Percentiles rank a stretch among this genome's conserved stretches.
phyloP scores from a whole-genome alignment of 2,113 vertebrate genomes.

The Scopus umbretta region DNA sequence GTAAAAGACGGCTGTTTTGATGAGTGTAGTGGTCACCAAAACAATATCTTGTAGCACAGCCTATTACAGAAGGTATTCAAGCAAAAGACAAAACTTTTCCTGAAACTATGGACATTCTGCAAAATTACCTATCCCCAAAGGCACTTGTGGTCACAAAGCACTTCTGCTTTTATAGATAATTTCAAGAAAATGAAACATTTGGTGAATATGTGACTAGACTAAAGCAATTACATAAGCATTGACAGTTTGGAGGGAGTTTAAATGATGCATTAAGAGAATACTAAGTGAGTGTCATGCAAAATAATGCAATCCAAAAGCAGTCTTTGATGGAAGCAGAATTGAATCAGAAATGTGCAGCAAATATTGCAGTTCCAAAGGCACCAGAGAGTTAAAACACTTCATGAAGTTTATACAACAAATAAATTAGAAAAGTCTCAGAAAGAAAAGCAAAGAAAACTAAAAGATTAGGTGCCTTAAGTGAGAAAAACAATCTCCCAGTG shows the following conservation, averaged over 20 bases:
- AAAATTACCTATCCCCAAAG: conserved; percentile 5
- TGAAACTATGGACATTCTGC: neutral
- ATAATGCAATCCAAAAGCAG: neutral
- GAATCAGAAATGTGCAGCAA: neutral
- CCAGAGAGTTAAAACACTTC: neutral
- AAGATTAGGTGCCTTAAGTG: neutral
- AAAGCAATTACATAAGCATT: neutral
- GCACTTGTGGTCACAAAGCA: neutral
- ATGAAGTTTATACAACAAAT: neutral
- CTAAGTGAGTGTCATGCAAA: neutral
- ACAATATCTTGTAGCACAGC: neutral
- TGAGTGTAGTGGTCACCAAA: neutral
- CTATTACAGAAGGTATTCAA: neutral
- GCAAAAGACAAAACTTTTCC: neutral
- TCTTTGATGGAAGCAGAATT: neutral
- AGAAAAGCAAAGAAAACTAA: neutral
- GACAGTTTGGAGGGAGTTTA: neutral
- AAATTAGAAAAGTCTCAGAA: neutral
- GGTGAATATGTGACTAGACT: neutral
- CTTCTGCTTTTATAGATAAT: neutral
- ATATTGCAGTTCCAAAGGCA: neutral
- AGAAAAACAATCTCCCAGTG: neutral
- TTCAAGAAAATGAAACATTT: conserved; percentile 17
- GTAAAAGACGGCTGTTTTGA: neutral
- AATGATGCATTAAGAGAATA: neutral